Evolutionary conservation across 2,113 vertebrate species (phyloP).

Genomic region (Chamaetylas fuelleborni): DNA sequence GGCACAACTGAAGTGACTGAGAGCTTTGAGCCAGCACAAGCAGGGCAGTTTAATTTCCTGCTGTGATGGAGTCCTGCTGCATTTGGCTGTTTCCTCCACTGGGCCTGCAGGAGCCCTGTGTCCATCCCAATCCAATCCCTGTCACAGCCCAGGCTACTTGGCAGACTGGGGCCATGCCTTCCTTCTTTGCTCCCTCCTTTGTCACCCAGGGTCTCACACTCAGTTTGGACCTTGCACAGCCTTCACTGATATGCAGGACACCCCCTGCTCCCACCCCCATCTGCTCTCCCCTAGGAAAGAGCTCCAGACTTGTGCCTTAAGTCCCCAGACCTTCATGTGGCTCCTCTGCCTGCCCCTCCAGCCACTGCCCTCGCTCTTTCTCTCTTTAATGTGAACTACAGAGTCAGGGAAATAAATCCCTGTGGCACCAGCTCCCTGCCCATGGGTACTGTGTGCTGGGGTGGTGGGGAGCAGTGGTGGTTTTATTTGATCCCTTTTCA

Average conservation of each 20-base stretch:
- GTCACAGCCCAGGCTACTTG: neutral
- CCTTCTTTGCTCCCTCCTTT: neutral
- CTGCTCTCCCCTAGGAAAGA: neutral
- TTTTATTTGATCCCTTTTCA: neutral
- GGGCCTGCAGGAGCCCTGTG: neutral
- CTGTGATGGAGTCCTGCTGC: neutral
- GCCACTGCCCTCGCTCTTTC: fast-evolving
- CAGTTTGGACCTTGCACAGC: neutral
- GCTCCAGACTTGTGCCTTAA: neutral
- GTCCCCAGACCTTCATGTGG: neutral
- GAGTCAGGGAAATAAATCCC: neutral
- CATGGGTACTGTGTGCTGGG: fast-evolving
- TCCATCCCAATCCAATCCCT: neutral
- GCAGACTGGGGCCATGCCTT: fast-evolving
- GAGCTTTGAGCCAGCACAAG: neutral
- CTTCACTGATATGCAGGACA: neutral
- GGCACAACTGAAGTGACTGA: neutral
- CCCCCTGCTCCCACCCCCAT: neutral
- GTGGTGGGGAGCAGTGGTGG: neutral
- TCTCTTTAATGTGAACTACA: neutral
- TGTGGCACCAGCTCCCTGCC: fast-evolving
- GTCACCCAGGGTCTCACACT: fast-evolving
- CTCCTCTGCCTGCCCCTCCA: neutral
- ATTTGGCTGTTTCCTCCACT: neutral
- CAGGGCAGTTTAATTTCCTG: neutral